These are phyloP conservation scores for Meteorus sp. DNA, from an alignment of 1,140 invertebrate genomes.

Conservation along the genomic window DNA sequence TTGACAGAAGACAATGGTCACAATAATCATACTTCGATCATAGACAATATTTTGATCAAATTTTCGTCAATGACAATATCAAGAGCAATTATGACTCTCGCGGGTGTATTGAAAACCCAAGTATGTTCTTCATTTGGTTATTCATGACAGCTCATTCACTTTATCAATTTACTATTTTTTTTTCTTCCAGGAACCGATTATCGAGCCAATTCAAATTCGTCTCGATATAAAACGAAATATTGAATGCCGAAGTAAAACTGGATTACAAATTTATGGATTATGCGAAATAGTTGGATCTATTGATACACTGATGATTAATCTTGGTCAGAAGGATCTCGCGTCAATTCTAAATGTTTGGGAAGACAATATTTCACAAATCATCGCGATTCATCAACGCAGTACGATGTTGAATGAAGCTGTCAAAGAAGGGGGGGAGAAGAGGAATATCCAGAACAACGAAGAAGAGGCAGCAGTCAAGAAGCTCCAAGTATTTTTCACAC, in stretches of 20 bases:
- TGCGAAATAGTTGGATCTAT: constrained; percentile 71
- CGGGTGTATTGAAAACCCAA: constrained; percentile 71
- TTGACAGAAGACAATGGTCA: constrained; percentile 32
- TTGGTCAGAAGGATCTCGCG: constrained; percentile 73
- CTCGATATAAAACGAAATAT: constrained; percentile 73
- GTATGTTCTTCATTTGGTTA: constrained; percentile 43
- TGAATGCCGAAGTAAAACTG: constrained; percentile 39
- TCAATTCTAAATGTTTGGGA: constrained; percentile 70
- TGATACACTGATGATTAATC: constrained; percentile 68
- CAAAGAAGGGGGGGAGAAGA: constrained; percentile 19
- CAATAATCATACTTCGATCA: constrained; percentile 44
- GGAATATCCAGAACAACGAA: constrained; percentile 21
- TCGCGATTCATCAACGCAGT: constrained; percentile 21
- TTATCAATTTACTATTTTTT: constrained; percentile 23
- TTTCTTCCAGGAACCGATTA: constrained; percentile 67
- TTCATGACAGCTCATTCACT: background rate
- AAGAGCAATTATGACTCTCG: constrained; percentile 72
- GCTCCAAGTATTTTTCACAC: constrained; percentile 74
- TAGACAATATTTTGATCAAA: constrained; percentile 74
- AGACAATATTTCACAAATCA: constrained; percentile 62
- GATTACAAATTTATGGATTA: constrained; percentile 49
- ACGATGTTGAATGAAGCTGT: background rate
- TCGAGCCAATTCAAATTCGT: constrained; percentile 74
- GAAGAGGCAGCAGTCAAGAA: constrained; percentile 69
- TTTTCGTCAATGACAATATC: constrained; percentile 70